Conservation (phyloP, 2,797 vertebrate species). For the Labeo calbasu region DNA sequence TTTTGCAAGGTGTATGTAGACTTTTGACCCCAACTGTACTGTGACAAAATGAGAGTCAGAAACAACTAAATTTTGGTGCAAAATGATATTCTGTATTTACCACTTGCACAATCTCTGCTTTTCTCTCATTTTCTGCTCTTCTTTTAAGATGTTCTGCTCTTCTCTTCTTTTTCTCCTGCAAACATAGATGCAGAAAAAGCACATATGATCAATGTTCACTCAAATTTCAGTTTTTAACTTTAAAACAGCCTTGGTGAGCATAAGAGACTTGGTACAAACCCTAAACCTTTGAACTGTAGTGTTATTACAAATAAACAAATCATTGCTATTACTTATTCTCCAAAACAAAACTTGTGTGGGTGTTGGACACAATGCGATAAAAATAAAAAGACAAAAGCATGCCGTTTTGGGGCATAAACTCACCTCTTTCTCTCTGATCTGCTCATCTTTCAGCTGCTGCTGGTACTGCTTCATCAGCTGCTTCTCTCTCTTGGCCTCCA, state of each 20-base stretch:
- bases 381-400: not conserved
- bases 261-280: not conserved
- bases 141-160: conserved; percentile 87
- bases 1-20: no score
- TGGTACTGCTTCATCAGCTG: conserved; percentile 80
- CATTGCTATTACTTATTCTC: no score
- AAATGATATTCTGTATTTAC: conserved; percentile 69
- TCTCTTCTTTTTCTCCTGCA: conserved; percentile 87
- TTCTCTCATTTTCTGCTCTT: conserved; percentile 87
- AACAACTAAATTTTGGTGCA: not conserved
- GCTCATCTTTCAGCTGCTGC: conserved; percentile 83
- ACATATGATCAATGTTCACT: not conserved
- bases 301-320: not conserved
- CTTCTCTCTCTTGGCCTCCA: conserved; percentile 86
- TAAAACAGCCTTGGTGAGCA: not conserved
- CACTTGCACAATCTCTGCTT: conserved; percentile 93
- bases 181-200: not conserved
- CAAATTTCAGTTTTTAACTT: not conserved
- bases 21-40: no score
- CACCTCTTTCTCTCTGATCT: conserved; percentile 83
- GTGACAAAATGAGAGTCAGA: no score
- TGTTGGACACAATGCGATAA: not conserved
- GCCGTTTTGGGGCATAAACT: conserved; percentile 47
- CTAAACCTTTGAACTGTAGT: not conserved
- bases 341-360: not conserved